Evolutionary conservation across 1,140 invertebrate species (phyloP).

Genomic region (Potamilus streckersoni): DNA sequence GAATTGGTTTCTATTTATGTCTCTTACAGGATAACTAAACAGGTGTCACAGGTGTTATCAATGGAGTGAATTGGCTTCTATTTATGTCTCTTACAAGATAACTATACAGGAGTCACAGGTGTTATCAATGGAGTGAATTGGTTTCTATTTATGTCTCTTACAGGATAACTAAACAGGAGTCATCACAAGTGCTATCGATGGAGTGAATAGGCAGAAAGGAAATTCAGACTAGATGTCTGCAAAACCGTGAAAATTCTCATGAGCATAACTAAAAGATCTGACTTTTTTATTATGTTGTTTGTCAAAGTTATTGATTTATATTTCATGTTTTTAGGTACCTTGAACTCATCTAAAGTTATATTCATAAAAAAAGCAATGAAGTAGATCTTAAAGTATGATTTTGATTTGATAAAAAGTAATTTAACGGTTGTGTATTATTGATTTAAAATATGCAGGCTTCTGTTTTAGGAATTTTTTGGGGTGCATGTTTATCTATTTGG

Average conservation of each 20-base stretch:
- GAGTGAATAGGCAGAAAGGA: slow-evolving; percentile 39
- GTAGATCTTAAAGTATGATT: too few relatives aligned
- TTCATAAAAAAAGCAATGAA: too few relatives aligned
- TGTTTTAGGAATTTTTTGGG: too few relatives aligned
- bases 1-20: slow-evolving; percentile 29
- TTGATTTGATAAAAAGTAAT: too few relatives aligned
- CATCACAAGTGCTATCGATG: slow-evolving; percentile 18
- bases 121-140: slow-evolving; percentile 42
- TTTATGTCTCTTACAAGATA: neutral
- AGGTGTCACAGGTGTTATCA: slow-evolving; percentile 5
- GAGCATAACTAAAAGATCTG: slow-evolving; percentile 46
- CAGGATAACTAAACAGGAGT: neutral
- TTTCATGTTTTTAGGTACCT: too few relatives aligned
- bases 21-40: neutral
- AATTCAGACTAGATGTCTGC: slow-evolving; percentile 5
- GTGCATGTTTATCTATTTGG: too few relatives aligned
- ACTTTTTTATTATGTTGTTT: too few relatives aligned
- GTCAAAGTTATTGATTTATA: too few relatives aligned
- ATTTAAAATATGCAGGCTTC: too few relatives aligned
- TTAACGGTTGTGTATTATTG: too few relatives aligned
- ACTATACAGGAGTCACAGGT: neutral
- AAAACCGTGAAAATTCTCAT: slow-evolving; percentile 52
- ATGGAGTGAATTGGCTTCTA: slow-evolving; percentile 45
- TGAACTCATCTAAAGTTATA: too few relatives aligned
- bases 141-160: neutral